Percentiles rank a stretch among this genome's conserved stretches.
These are phyloP conservation scores for Stenodema calcarata DNA, from an alignment of 2,888 invertebrate genomes.

Conservation along the genomic window DNA sequence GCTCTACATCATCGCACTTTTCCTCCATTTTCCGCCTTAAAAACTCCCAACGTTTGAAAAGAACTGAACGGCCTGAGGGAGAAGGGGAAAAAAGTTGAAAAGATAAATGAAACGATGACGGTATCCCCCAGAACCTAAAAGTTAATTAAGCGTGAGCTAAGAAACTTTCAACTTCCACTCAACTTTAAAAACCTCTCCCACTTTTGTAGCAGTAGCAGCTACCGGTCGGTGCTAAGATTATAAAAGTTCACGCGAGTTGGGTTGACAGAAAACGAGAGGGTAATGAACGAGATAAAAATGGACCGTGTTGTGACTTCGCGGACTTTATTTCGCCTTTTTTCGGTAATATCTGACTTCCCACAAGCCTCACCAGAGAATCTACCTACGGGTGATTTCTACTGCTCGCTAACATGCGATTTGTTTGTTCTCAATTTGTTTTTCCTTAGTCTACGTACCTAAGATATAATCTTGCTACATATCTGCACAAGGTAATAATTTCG, in stretches of 20 bases:
- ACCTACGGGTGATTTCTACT: no score
- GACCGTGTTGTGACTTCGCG: slow-evolving; percentile 3
- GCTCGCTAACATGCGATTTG: no score
- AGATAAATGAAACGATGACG: slow-evolving; percentile 49
- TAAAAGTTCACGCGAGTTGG: slow-evolving; percentile 46
- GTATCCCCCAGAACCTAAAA: slow-evolving; percentile 46
- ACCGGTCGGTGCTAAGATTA: slow-evolving; percentile 37
- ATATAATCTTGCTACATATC: no score
- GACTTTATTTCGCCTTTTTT: neutral
- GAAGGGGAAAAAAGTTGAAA: slow-evolving; percentile 23
- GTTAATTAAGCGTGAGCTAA: slow-evolving; percentile 45
- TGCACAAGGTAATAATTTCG: no score
- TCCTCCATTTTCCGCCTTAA: neutral
- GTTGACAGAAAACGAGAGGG: slow-evolving; percentile 16
- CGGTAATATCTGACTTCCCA: neutral
- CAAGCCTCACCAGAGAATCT: no score
- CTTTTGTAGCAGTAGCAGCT: neutral
- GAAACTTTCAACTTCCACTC: slow-evolving; percentile 48
- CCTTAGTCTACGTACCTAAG: no score
- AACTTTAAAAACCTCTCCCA: slow-evolving; percentile 24
- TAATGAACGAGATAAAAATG: slow-evolving; percentile 47
- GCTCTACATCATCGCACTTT: neutral
- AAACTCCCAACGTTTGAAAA: slow-evolving; percentile 34
- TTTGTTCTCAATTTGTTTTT: no score
- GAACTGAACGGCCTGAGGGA: neutral